Evolutionary conservation across 2,888 invertebrate species (phyloP).

Genomic region (Spodoptera picta): DNA sequence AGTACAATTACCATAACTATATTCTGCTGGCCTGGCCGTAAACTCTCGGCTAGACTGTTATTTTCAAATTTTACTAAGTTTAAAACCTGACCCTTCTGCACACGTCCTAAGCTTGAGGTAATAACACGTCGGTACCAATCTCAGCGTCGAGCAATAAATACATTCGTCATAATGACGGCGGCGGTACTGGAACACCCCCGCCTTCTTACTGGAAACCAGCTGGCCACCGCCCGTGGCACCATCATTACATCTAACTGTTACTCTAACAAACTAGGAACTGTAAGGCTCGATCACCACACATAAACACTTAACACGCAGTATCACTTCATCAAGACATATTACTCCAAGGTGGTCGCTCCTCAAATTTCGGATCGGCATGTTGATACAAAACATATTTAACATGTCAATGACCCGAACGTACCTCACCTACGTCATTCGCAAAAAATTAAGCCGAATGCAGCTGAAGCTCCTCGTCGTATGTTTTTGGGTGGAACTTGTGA

Average conservation of each 20-base stretch:
- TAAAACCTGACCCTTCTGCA: not conserved
- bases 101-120: conserved; percentile 1
- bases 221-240: no score
- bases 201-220: not conserved
- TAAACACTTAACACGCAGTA: no score
- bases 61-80: not conserved
- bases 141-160: conserved; percentile 17
- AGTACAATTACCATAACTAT: no score
- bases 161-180: conserved; percentile 16
- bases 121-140: conserved; percentile 3
- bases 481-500: conserved; percentile 35
- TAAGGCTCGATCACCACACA: no score
- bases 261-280: not conserved
- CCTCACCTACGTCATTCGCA: conserved; percentile 16
- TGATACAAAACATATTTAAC: not conserved
- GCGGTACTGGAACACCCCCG: conserved; percentile 11
- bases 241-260: not conserved
- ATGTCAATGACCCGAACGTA: conserved; percentile 20
- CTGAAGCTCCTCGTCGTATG: not conserved
- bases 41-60: not conserved
- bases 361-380: not conserved
- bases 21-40: no score
- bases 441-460: conserved; percentile 14
- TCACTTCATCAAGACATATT: no score
- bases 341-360: no score